Evolutionary conservation across 2,888 invertebrate species (phyloP).

Genomic region (Muscina levida): DNA sequence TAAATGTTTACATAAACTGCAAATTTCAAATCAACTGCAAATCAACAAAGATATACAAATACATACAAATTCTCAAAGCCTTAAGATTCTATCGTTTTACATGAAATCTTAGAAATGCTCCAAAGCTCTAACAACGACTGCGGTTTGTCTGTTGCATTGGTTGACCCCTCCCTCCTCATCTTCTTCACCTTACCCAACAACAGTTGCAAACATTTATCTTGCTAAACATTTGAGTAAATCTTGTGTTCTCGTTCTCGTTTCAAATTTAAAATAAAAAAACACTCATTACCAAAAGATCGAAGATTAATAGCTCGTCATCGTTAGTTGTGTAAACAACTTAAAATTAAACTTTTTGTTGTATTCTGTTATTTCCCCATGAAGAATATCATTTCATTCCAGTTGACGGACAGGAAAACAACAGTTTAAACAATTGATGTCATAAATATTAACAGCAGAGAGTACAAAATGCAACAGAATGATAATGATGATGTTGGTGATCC

Average conservation of each 20-base stretch:
- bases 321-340: background rate
- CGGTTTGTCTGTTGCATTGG: conserved; percentile 35
- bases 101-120: conserved; percentile 61
- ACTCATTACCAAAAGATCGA: conserved; percentile 14
- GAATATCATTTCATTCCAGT: background rate
- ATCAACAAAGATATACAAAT: too few species aligned
- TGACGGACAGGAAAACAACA: conserved; percentile 33
- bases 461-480: background rate
- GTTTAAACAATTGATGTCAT: conserved; percentile 33
- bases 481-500: background rate
- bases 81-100: too few species aligned
- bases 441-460: conserved; percentile 19
- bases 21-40: too few species aligned
- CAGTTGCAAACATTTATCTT: background rate
- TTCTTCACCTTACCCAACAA: background rate
- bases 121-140: conserved; percentile 39
- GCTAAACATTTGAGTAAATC: background rate
- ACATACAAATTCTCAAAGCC: too few species aligned
- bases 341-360: background rate
- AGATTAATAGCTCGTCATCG: conserved; percentile 9
- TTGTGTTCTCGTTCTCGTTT: background rate
- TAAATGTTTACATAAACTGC: too few species aligned
- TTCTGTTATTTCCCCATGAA: background rate
- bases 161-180: background rate
- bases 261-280: background rate